Evolutionary conservation across 2,888 invertebrate species (phyloP).

Genomic region (Luffia ferchaultella): DNA sequence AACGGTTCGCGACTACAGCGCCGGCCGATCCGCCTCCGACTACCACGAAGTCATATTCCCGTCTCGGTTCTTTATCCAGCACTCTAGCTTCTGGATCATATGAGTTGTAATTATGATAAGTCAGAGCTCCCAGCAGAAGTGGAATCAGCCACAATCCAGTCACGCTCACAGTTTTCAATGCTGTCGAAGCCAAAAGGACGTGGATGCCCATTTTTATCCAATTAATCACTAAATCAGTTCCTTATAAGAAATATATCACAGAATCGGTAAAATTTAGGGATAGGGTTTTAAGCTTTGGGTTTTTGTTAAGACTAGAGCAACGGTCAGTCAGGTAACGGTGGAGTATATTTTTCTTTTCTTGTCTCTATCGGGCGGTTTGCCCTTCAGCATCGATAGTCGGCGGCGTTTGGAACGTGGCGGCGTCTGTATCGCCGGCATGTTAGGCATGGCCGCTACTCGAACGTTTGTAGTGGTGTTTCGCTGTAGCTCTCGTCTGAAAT

Average conservation of each 20-base stretch:
- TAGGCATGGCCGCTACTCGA: conserved; percentile 31
- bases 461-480: not conserved
- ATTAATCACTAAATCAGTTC: not conserved
- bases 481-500: conserved; percentile 32
- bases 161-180: conserved; percentile 79
- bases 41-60: conserved; percentile 86
- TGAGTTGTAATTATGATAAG: conserved; percentile 81
- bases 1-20: conserved; percentile 84
- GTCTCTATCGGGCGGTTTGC: conserved; percentile 49
- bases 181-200: conserved; percentile 78
- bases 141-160: conserved; percentile 87
- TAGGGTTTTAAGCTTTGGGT: conserved; percentile 9
- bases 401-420: conserved; percentile 23
- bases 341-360: conserved; percentile 9
- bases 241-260: conserved; percentile 15
- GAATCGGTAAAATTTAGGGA: conserved; percentile 13
- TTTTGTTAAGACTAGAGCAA: conserved; percentile 27
- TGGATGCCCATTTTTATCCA: conserved; percentile 72
- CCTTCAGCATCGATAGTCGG: conserved; percentile 38
- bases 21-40: conserved; percentile 91
- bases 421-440: conserved; percentile 39
- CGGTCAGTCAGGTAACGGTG: conserved; percentile 2
- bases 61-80: conserved; percentile 71
- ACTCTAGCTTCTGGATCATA: conserved; percentile 83
- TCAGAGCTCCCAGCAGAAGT: conserved; percentile 80